Evolutionary conservation across 92 coral and sea anemone genomes (phyloP), one percentile per base, ranked within the genome.

Genomic region (Parazoanthus darwini): DNA sequence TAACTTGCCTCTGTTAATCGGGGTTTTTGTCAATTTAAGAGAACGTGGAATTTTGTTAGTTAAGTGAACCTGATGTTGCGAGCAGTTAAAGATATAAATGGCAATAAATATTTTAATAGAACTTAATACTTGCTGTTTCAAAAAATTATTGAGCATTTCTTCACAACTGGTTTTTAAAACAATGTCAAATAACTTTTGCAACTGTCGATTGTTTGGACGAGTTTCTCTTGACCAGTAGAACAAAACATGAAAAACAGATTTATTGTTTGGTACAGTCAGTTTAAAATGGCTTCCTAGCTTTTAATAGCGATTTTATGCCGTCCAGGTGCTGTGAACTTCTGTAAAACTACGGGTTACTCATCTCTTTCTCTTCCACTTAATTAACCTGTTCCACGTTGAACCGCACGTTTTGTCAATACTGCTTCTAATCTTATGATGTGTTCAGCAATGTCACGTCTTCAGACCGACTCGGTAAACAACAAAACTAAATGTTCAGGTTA

Each of bases 391-490:
- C n/a, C 43, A 73, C 42, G 16, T 33, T 73, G 39, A 26, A 29
- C 82, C 82, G 37, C 82, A 67, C 66, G 9, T 15, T 79, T 29
- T 79, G 67, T 79, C 50, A 79, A 79, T 51, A 79, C 11, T n/a
- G 23, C 67, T 44, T 4, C 20, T 75, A 11, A 44, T 38, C 50
- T 38, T 6, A 2, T 35, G 6, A 72, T 11, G 18, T 29, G 39
- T 29, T 8, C 46, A 44, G 23, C 46, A 39, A n/a, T 74, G 38
- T 42, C 44, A 74, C 42, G 42, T 2, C 44, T 74, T 39, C 82
- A 50, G 37, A 79, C 82, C 58, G 20, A 78, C 54, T 78, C 18
- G 78, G 42, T 33, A 74, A 74, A 74, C 22, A 14, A 16, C 22
- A 74, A 37, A 36, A 15, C 20, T 54, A 54, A 74, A 36, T 36